Base-by-base conservation (phyloP, 1,140 invertebrate genomes). In the Eubasilissa regina region DNA sequence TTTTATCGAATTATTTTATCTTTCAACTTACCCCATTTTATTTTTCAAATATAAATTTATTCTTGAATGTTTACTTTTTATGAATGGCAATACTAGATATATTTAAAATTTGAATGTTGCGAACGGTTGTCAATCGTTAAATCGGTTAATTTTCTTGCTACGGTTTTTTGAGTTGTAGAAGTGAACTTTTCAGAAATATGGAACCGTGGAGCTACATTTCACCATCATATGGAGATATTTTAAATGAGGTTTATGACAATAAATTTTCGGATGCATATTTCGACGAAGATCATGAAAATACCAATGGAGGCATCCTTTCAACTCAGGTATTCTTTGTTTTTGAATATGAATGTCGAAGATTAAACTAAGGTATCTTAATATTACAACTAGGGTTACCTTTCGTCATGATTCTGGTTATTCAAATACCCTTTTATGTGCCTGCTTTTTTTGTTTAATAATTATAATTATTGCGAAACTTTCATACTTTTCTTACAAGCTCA, bases 211-310 rank as follows among this genome's bases (percentile, higher is more conserved):
- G 17, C n/a, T 74, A 17, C 19, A 74, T 55, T 56, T 35, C 70
- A 13, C 70, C 70, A 25, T 55, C 70, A 15, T 74, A 21, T 35
- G 70, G 70, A 56, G 70, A 74, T 55, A 74, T 74, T 56, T 55
- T 74, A 17, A 55, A 55, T 9, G n/a, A 8, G 3, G 21, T 72
- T 11, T 13, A 72, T 47, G 47, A 56, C 25, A 56, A 58, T 19
- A 51, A 74, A n/a, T 56, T 55, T 43, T 35, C 70, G 7, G 70
- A 74, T 11, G 19, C 48, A 35, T 74, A 74, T 15, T 74, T 74
- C 44, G 70, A 74, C 44, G 51, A 56, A 21, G 53, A 74, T 55
- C 70, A 74, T 43, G 70, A 74, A 74, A 74, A 19, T 25, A 13
- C 66, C 51, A 56, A 74, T 44, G 51, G 53, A 74, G 51, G 70